These are phyloP conservation scores for Steinernema feltiae DNA, from an alignment of 1,140 invertebrate genomes.

Conservation along the genomic window DNA sequence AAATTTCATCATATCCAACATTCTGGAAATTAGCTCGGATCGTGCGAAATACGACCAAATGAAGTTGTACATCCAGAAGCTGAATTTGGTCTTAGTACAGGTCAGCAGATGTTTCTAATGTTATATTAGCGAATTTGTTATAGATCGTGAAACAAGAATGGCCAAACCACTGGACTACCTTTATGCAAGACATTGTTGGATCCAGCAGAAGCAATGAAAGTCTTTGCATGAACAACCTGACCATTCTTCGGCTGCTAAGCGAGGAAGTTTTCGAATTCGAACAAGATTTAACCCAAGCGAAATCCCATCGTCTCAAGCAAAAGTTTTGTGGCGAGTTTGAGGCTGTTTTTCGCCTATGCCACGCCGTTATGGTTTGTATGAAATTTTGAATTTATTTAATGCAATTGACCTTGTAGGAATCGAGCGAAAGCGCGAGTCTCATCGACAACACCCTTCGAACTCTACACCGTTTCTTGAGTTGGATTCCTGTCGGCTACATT, in stretches of 20 bases:
- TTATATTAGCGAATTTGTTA: conserved; percentile 24
- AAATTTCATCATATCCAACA: conserved; percentile 65
- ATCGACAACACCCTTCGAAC: conserved; percentile 79
- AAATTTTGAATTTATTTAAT: conserved; percentile 18
- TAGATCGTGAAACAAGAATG: conserved; percentile 97
- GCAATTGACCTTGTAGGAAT: conserved; percentile 68
- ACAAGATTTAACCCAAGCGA: conserved; percentile 87
- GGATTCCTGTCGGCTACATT: conserved; percentile 98
- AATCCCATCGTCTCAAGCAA: conserved; percentile 97
- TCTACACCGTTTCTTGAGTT: conserved; percentile 89
- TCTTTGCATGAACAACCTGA: conserved; percentile 98
- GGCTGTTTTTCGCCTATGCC: conserved; percentile 92
- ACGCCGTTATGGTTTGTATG: conserved; percentile 76
- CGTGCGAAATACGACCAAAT: conserved; percentile 78
- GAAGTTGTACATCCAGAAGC: conserved; percentile 93
- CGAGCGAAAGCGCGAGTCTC: conserved; percentile 65
- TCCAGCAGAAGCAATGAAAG: conserved; percentile 97
- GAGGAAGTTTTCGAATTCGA: conserved; percentile 99
- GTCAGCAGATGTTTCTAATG: conserved; percentile 60
- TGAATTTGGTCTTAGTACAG: conserved; percentile 97
- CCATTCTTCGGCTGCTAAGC: conserved; percentile 86
- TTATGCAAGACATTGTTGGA: conserved; percentile 96
- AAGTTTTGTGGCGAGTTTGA: conserved; percentile 99
- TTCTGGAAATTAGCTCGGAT: conserved; percentile 95
- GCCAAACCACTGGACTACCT: conserved; percentile 99